A percentile compares a stretch with the other conserved stretches of the same genome.
Evolutionary conservation across 1,140 invertebrate genomes (phyloP).

Genomic region (Papilio glaucus): DNA sequence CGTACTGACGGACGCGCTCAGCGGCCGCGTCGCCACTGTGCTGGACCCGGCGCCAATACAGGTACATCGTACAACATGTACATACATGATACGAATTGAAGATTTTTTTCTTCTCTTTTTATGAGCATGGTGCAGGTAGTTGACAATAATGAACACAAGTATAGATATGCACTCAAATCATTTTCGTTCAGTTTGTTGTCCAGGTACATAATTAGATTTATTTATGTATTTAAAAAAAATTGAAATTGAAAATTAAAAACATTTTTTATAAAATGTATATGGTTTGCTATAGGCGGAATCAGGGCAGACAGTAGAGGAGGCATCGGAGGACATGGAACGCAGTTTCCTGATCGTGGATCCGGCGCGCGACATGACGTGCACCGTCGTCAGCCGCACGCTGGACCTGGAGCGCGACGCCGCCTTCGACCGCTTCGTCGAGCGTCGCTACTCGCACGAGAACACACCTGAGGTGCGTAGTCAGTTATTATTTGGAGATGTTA

Average conservation of each 20-base stretch:
- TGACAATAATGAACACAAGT: too few species aligned
- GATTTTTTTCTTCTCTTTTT: too few species aligned
- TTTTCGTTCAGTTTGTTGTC: too few species aligned
- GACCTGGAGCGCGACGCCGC: slow-evolving; percentile 51
- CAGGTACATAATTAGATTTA: too few species aligned
- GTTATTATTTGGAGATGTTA: too few species aligned
- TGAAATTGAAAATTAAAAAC: too few species aligned
- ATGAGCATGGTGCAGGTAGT: too few species aligned
- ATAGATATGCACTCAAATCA: too few species aligned
- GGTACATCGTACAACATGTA: slow-evolving; percentile 6
- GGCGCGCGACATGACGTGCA: slow-evolving; percentile 62
- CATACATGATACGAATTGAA: too few species aligned
- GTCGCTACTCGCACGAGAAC: slow-evolving; percentile 38
- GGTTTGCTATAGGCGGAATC: slow-evolving; percentile 29
- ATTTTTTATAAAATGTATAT: not conserved
- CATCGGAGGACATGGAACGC: slow-evolving; percentile 42
- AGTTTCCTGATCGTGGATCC: slow-evolving; percentile 70
- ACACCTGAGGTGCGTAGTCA: slow-evolving; percentile 20
- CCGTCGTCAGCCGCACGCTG: slow-evolving; percentile 64
- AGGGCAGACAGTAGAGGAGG: slow-evolving; percentile 37
- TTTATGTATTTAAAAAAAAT: too few species aligned
- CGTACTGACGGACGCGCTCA: slow-evolving; percentile 67
- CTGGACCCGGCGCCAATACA: slow-evolving; percentile 61
- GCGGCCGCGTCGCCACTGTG: slow-evolving; percentile 62
- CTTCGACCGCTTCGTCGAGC: slow-evolving; percentile 62